These are phyloP conservation scores for Notothenia rossii DNA, from an alignment of 2,113 vertebrate species.

Conservation along the genomic window DNA sequence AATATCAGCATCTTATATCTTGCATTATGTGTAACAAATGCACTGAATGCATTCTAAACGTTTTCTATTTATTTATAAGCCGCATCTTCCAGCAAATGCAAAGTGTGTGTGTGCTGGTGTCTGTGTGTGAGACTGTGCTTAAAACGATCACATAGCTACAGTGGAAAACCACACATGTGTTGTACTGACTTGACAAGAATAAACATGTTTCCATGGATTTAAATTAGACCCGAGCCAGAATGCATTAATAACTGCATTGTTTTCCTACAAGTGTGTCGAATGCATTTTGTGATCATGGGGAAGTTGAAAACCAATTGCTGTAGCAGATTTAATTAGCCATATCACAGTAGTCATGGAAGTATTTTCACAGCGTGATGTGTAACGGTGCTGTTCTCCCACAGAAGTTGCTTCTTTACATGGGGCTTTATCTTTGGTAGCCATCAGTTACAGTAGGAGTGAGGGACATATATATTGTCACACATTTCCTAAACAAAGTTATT, in stretches of 20 bases:
- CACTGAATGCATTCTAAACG: constrained; percentile 39
- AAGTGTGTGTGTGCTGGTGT: neutral
- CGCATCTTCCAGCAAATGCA: constrained; percentile 31
- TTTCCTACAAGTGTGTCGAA: constrained; percentile 18
- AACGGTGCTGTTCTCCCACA: neutral
- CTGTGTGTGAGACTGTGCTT: constrained; percentile 6
- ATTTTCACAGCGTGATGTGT: neutral
- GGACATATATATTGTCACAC: neutral
- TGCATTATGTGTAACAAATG: constrained; percentile 23
- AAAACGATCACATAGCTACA: constrained; percentile 15
- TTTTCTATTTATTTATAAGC: constrained; percentile 23
- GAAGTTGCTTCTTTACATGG: neutral
- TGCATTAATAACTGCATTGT: constrained; percentile 21
- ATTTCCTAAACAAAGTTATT: neutral
- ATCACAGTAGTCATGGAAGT: neutral
- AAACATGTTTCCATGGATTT: constrained; percentile 50
- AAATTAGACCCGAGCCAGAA: neutral
- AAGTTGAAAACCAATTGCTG: constrained; percentile 41
- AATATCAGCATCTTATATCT: neutral
- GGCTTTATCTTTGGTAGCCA: neutral
- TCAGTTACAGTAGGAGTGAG: neutral
- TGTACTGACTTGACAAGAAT: constrained; percentile 44
- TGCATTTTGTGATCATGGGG: constrained; percentile 17
- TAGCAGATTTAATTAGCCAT: neutral
- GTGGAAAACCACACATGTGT: constrained; percentile 1